phyloP scores from a whole-genome alignment of 2,888 invertebrate genomes.

The Metacarcinus magister region DNA sequence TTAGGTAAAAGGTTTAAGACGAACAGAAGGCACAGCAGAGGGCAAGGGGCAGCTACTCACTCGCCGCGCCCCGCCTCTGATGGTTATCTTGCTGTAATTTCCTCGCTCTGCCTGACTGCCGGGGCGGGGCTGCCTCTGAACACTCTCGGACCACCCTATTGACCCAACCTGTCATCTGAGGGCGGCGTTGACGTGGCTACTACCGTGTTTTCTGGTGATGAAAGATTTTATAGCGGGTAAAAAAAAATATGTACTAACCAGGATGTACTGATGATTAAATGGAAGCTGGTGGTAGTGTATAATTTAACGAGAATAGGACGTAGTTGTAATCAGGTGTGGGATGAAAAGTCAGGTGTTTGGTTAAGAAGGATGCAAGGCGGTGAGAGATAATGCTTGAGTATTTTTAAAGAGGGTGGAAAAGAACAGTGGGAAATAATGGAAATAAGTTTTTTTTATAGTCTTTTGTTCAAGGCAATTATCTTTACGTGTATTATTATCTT shows the following conservation, averaged over 20 bases:
- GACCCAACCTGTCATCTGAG: constrained; percentile 5
- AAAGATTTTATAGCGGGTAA: background rate
- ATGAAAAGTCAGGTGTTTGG: background rate
- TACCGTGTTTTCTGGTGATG: background rate
- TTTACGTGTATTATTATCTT: background rate
- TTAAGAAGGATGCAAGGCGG: background rate
- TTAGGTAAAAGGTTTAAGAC: background rate
- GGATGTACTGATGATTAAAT: background rate
- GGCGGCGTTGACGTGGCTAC: background rate
- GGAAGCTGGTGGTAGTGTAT: background rate
- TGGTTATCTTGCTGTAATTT: background rate
- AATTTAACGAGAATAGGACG: background rate
- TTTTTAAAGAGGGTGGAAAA: background rate
- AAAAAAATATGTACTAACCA: background rate
- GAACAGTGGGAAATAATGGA: background rate
- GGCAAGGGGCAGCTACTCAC: background rate
- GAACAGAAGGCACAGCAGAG: background rate
- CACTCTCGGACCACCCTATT: background rate
- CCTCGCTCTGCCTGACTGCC: background rate
- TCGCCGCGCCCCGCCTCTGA: background rate
- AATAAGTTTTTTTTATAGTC: background rate
- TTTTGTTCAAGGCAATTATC: background rate
- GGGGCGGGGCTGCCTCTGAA: background rate
- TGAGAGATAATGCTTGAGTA: background rate
- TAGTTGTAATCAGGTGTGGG: background rate